Percentiles rank a stretch among this genome's conserved stretches.
Evolutionary conservation across 2,797 vertebrate species (phyloP).

Genomic region (Pipistrellus nathusii): DNA sequence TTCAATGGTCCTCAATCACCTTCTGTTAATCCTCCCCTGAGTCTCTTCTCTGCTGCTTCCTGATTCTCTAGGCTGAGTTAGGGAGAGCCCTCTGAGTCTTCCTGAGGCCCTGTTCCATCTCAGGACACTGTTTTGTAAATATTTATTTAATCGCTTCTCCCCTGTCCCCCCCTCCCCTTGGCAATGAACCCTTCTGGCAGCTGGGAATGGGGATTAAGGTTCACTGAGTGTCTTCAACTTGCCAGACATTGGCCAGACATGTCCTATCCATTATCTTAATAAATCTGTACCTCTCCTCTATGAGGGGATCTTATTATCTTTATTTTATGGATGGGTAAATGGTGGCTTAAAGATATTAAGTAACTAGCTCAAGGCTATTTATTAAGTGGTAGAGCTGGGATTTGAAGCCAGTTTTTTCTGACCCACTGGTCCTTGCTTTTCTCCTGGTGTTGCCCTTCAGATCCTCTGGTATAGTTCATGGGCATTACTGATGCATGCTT

Average conservation of each 20-base stretch:
- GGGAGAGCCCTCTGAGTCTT: not conserved
- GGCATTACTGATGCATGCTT: not conserved
- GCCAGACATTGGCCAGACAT: not conserved
- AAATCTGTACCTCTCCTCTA: not conserved
- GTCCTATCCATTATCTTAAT: constrained; percentile 43
- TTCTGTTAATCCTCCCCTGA: not conserved
- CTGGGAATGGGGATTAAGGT: not conserved
- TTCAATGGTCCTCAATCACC: not conserved
- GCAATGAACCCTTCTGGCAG: not conserved
- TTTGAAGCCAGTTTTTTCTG: constrained; percentile 20
- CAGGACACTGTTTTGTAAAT: not conserved
- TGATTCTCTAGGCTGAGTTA: not conserved
- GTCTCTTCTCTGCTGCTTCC: not conserved
- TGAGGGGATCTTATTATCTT: constrained; percentile 41
- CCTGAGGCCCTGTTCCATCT: not conserved
- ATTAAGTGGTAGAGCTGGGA: constrained; percentile 36
- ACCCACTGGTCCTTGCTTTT: not conserved
- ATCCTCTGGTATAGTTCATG: not conserved
- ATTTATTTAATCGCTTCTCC: not conserved
- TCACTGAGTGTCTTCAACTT: not conserved
- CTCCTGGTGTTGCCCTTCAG: not conserved
- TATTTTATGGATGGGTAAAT: constrained; percentile 60
- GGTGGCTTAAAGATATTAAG: constrained; percentile 46
- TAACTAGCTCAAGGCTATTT: constrained; percentile 39
- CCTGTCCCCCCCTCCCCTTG: not conserved